These are phyloP conservation scores for Thereva unica DNA, from an alignment of 2,888 invertebrate genomes.

Conservation along the genomic window DNA sequence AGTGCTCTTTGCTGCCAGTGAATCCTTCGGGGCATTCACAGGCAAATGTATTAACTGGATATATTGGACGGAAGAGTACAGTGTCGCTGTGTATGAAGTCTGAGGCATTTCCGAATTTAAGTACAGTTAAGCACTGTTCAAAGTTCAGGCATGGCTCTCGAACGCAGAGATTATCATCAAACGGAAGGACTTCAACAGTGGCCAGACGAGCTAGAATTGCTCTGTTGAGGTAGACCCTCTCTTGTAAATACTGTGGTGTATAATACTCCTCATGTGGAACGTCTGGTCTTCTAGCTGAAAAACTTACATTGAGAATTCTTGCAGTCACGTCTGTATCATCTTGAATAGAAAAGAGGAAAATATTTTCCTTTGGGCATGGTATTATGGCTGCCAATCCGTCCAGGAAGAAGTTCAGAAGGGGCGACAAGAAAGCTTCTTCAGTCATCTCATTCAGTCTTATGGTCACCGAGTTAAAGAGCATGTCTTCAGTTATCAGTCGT, in stretches of 20 bases:
- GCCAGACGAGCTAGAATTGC: conserved; percentile 84
- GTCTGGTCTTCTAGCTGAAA: conserved; percentile 83
- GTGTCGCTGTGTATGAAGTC: conserved; percentile 87
- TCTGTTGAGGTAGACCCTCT: conserved; percentile 90
- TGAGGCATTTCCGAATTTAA: conserved; percentile 91
- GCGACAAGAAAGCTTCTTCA: conserved; percentile 87
- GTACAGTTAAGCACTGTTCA: conserved; percentile 87
- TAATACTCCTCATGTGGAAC: conserved; percentile 79
- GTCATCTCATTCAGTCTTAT: conserved; percentile 92
- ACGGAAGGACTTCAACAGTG: conserved; percentile 89
- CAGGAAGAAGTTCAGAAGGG: conserved; percentile 81
- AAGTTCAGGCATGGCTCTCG: conserved; percentile 93
- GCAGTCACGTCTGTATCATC: conserved; percentile 88
- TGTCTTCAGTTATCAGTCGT: conserved; percentile 88
- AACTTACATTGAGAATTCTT: conserved; percentile 90
- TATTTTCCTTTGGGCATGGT: conserved; percentile 89
- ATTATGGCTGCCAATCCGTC: conserved; percentile 91
- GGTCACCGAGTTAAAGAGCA: conserved; percentile 92
- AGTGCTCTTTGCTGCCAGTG: conserved; percentile 86
- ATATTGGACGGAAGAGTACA: conserved; percentile 91
- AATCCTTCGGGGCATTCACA: conserved; percentile 92
- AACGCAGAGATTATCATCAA: conserved; percentile 95
- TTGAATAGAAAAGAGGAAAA: conserved; percentile 89
- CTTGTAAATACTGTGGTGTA: conserved; percentile 86
- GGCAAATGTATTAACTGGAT: conserved; percentile 90